Conservation (phyloP, 2,888 invertebrate species). For the Hyles lineata region DNA sequence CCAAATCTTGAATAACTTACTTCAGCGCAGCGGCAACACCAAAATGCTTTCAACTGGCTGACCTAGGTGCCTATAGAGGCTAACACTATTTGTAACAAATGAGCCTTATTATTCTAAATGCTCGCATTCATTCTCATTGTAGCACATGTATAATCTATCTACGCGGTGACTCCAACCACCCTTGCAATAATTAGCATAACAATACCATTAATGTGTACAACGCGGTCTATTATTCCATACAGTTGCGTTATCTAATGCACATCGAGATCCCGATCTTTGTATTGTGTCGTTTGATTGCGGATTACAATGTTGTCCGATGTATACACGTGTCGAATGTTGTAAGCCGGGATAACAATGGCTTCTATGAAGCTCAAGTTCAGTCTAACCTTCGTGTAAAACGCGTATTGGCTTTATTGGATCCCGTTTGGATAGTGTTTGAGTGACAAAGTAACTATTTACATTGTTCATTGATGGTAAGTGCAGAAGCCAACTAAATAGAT, state of each 20-base stretch:
- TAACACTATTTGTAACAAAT: not conserved
- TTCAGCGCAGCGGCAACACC: not conserved
- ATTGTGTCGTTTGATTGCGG: conserved; percentile 9
- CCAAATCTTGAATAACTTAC: too few relatives aligned
- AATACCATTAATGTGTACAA: conserved; percentile 25
- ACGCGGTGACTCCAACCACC: conserved; percentile 7
- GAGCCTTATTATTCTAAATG: not conserved
- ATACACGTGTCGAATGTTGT: conserved; percentile 15
- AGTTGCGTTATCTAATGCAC: conserved; percentile 7
- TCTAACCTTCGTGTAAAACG: not conserved
- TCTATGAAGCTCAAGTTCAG: not conserved
- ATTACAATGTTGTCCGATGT: conserved; percentile 16
- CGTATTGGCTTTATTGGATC: too few relatives aligned
- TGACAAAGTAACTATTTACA: too few relatives aligned
- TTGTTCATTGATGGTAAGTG: too few relatives aligned
- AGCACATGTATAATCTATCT: not conserved
- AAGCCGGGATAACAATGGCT: not conserved
- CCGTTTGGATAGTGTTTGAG: too few relatives aligned
- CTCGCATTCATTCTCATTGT: not conserved
- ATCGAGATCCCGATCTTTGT: conserved; percentile 20
- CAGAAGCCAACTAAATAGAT: too few relatives aligned
- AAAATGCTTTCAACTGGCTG: not conserved
- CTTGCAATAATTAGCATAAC: conserved; percentile 30
- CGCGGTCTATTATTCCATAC: conserved; percentile 20
- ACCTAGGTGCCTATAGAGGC: not conserved